Base-by-base conservation (phyloP, 2,113 vertebrate genomes). In the Acanthochromis polyacanthus region DNA sequence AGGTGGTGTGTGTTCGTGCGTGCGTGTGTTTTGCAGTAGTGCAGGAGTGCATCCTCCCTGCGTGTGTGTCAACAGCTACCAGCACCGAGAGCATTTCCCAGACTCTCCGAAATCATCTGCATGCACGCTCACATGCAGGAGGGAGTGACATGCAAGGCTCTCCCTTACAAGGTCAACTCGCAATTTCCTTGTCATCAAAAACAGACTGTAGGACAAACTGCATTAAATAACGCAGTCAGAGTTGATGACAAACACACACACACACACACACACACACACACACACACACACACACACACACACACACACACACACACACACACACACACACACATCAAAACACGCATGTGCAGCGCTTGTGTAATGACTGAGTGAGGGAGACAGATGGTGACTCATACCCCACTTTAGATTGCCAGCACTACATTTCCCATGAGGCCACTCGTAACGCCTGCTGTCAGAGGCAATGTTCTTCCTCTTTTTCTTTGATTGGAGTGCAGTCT, bases 351-450 rank as follows among this genome's bases (percentile, higher is more conserved):
- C 68, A 57, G 62, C 4, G 25, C 74, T 78, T 83, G 83, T 73
- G 89, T 62, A 82, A 79, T 90, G 89, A 87, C 80, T 82, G 81
- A 62, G 71, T 60, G 72, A 66, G 60, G 70, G 79, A 89, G 88
- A 91, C 91, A 92, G 89, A 88, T 92, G 89, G 91, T 94, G 93
- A 94, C 87, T 93, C 89, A 92, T 85, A 87, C 83, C 76, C 80
- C 81, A 86, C 86, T 90, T 89, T 82, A 75, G 83, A 90, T 87
- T 88, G 87, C 89, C 80, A 90, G 83, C 80, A 94, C 93, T 92
- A 89, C 93, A 94, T 94, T 94, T 93, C 93, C 93, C 93, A 94
- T 89, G 91, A 93, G 93, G 72, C 90, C 87, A 85, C 87, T 92
- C 84, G 81, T 87, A 92, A 92, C 73, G 84, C 82, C 85, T 78